Base-by-base conservation (phyloP, 2,888 invertebrate genomes). In the Macrosoma leucophasiata region DNA sequence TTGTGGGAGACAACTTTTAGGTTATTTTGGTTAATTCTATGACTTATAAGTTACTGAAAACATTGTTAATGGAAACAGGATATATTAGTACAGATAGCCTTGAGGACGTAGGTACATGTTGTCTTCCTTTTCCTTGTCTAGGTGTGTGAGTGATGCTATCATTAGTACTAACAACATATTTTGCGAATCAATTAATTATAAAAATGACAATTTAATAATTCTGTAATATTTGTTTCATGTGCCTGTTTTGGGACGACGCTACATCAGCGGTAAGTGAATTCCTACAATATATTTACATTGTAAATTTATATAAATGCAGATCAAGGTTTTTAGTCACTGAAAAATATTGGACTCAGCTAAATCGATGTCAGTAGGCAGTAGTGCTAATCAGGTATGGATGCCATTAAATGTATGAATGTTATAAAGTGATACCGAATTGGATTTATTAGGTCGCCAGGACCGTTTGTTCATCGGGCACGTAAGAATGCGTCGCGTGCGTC, bases 381-480 rank as follows among this genome's bases (percentile, higher is more conserved):
- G 36, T 35, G 28, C 38, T 41, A n/a, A n/a, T n/a, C n/a, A n/a
- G n/a, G n/a, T n/a, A n/a, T n/a, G n/a, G n/a, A n/a, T n/a, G n/a
- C n/a, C n/a, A n/a, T n/a, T n/a, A n/a, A n/a, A n/a, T 46, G 50
- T 46, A 46, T 50, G 48, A 54, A 60, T 59, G 53, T 47, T 48
- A 48, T 45, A 43, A 44, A 44, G 48, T 63, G 54, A 63, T 69
- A 71, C 69, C 61, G 59, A 56, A 55, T 56, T 51, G 47, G 44
- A 64, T 64, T 77, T 79, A 81, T 77, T 76, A 65, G 82, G 82
- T 77, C 82, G 64, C 41, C 55, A 55, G 67, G 64, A 70, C 77
- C 70, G 76, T 79, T 79, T 64, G 75, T 69, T 59, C 54, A 55
- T 60, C 53, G 63, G 51, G 57, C 82, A 81, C 79, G 81, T 81